Percentiles rank a stretch among this genome's conserved stretches.
phyloP scores from a whole-genome alignment of 2,888 invertebrate species.

The Chaetogeoica ovagalla region DNA sequence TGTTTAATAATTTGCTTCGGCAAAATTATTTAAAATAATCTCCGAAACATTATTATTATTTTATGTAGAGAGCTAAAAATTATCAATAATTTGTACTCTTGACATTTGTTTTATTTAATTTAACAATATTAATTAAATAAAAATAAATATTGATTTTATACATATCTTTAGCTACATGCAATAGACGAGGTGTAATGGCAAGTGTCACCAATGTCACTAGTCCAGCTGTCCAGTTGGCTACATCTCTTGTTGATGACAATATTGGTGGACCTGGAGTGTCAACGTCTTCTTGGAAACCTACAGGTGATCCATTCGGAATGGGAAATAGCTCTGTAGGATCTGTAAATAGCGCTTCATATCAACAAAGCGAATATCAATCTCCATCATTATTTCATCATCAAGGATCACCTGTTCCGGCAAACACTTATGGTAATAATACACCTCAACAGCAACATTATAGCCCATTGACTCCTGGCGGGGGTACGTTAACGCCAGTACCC shows the following conservation, averaged over 20 bases:
- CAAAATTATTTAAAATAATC: too few relatives aligned
- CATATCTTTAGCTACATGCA: constrained; percentile 51
- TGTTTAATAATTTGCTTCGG: too few relatives aligned
- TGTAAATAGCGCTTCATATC: constrained; percentile 63
- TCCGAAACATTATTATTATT: too few relatives aligned
- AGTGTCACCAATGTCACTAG: constrained; percentile 12
- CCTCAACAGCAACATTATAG: constrained; percentile 71
- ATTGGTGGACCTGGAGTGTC: constrained; percentile 63
- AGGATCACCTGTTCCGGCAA: constrained; percentile 72
- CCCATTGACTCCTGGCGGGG: constrained; percentile 76
- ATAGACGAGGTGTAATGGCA: constrained; percentile 47
- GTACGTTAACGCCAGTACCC: constrained; percentile 76
- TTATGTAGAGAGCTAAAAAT: too few relatives aligned
- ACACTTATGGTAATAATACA: constrained; percentile 73
- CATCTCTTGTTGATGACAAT: constrained; percentile 51
- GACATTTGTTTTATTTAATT: too few relatives aligned
- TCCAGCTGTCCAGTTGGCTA: constrained; percentile 29
- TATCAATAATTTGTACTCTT: too few relatives aligned
- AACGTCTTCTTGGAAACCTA: constrained; percentile 46
- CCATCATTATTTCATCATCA: constrained; percentile 67
- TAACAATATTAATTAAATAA: too few relatives aligned
- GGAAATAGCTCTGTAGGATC: constrained; percentile 62
- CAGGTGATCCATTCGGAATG: constrained; percentile 61
- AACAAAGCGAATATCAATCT: constrained; percentile 63
- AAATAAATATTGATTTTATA: neutral